Base-by-base conservation (phyloP, 2,888 invertebrate species). In the Drosophila prostipennis region DNA sequence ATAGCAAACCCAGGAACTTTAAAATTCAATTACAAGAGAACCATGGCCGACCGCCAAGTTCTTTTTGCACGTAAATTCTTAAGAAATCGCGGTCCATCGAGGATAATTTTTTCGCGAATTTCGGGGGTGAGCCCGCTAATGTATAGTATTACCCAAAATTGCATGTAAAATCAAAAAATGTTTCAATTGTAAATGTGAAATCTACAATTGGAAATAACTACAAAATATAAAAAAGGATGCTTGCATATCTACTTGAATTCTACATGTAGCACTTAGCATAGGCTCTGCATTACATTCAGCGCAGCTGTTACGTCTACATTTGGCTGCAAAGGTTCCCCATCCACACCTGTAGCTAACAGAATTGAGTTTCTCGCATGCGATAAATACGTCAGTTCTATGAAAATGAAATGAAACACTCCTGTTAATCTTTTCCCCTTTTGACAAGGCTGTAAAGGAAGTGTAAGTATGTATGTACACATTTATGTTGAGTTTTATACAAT, bases 311-410 rank as follows among this genome's bases (percentile, higher is more conserved):
- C 10, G 29, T 10, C 0, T 2, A 3, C 19, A 34, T 8, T 36
- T 16, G 26, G 2, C 16, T 54, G 53, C 29, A 42, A 42, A 16
- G 19, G 19, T 19, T 19, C 19, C 19, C 19, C 19, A 19, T 2
- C 19, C 19, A 19, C 2, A 10, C 10, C 4, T 26, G 26, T 52
- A 39, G 23, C 6, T 6, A 26, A 26, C 52, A 52, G 14, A 10
- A 13, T 11, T 5, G 7, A 2, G 8, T 11, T 63, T 61, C 0
- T 63, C 61, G 63, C 61, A 63, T 63, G 61, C 63, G 48, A 63
- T 61, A 60, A 46, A 2, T 40, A 3, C 2, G 0, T 1, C 3
- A 8, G 45, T 60, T 43, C 45, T 14, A 45, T 23, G 19, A 8
- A 4, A 29, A 52, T 16, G 29, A 10, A 60, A 23, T 14, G 32